Evolutionary conservation across 2,113 vertebrate genomes (phyloP).

Genomic region (Lanius ludovicianus): DNA sequence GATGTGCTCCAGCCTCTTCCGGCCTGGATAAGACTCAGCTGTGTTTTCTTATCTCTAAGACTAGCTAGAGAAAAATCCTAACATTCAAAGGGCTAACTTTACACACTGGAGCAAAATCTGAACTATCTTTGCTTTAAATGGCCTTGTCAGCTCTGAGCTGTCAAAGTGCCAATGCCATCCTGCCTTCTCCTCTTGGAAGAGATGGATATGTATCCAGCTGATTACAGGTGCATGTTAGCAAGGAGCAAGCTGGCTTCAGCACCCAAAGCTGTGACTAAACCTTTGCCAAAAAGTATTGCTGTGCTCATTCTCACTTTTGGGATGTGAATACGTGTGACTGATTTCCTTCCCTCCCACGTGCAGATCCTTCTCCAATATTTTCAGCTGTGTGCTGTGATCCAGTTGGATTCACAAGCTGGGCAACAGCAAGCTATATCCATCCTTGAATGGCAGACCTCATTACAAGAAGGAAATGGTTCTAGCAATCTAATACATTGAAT

Average conservation of each 20-base stretch:
- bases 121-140: background rate
- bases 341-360: background rate
- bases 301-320: background rate
- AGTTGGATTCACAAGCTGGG: background rate
- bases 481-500: background rate
- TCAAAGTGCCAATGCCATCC: background rate
- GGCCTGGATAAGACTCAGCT: slow-evolving; percentile 13
- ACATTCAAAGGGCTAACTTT: slow-evolving; percentile 8
- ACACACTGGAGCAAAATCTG: background rate
- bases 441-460: background rate
- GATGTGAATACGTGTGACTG: background rate
- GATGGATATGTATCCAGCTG: background rate
- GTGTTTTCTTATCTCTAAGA: slow-evolving; percentile 44
- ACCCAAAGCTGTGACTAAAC: background rate
- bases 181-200: background rate
- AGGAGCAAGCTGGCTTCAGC: background rate
- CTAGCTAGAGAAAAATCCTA: slow-evolving; percentile 50
- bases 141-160: background rate
- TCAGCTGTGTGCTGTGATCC: background rate
- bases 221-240: background rate
- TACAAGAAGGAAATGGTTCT: background rate
- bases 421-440: background rate
- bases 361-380: background rate
- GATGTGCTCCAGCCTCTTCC: slow-evolving; percentile 38
- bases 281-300: background rate